Conservation (phyloP, 2,888 invertebrate genomes). For the Lithophane semibrunnea region DNA sequence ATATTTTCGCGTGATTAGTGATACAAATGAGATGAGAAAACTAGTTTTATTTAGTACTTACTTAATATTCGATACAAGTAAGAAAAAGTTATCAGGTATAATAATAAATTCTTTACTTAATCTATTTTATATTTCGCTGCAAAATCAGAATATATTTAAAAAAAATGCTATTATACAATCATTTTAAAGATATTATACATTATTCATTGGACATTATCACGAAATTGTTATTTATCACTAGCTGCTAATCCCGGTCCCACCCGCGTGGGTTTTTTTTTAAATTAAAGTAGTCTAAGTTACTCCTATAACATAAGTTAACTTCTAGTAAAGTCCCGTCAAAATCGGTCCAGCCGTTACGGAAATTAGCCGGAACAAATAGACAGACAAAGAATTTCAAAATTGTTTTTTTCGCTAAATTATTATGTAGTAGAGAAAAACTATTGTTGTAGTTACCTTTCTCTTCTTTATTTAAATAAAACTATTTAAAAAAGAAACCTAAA, state of each 20-base stretch:
- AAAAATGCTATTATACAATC: fast-evolving
- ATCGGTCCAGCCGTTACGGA: no score
- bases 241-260: no score
- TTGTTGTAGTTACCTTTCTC: background rate
- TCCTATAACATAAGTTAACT: no score
- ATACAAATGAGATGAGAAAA: slow-evolving; percentile 24
- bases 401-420: no score
- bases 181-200: no score
- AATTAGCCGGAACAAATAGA: no score
- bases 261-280: no score
- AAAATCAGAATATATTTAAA: slow-evolving; percentile 1
- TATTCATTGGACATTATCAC: no score
- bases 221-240: no score
- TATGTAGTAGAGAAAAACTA: background rate
- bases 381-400: no score
- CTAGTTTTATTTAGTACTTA: slow-evolving; percentile 22
- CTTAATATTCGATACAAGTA: slow-evolving; percentile 2
- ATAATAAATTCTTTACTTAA: background rate
- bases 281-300: no score
- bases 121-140: background rate
- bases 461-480: background rate
- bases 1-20: slow-evolving; percentile 35
- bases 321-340: no score
- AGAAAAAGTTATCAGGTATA: slow-evolving; percentile 5
- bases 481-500: background rate